Evolutionary conservation across 2,888 invertebrate species (phyloP), one percentile per base, ranked within the genome.

Genomic region (Meta bourneti): DNA sequence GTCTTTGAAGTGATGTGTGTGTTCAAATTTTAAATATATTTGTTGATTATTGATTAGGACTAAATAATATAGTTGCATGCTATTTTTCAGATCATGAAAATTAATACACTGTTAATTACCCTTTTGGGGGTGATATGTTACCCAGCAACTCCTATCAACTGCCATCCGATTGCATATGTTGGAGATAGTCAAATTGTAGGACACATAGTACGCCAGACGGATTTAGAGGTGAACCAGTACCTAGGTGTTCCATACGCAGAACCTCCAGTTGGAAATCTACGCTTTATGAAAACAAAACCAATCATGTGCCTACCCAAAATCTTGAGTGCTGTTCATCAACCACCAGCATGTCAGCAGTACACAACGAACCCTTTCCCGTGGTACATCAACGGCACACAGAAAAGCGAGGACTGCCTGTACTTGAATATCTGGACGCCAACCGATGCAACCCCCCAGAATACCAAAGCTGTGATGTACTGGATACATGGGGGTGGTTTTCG

Each of bases 371-470:
- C 90, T 5, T 85, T n/a, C 19, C 84, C 84, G 0, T 80, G 61
- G 61, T 61, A 51, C 16, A 69, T 72, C 51, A 9, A 74, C 51
- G 0, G 19, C 7, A 48, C 85, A 0, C 61, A 72, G 11, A 78
- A 90, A n/a, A 88, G 88, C 20, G 93, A 93, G n/a, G 89, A 93
- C 48, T 93, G 93, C 69, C 71, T 93, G 8, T 84, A 83, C 13
- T 49, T 93, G 51, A 93, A 92, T 49, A 88, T 92, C n/a, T 93
- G 78, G 74, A 51, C 82, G 6, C 80, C 87, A 5, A 6, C 49
- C 16, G 20, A n/a, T 8, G 80, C 85, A 0, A 20, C 70, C 9
- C 11, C 19, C 0, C 6, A 11, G 7, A 78, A 72, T 19, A 71
- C 20, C 9, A 82, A 75, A 71, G 72, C 92, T 1, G 92, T 92